Base-by-base conservation (phyloP, 2,797 vertebrate species). In the Pseudopleuronectes americanus region DNA sequence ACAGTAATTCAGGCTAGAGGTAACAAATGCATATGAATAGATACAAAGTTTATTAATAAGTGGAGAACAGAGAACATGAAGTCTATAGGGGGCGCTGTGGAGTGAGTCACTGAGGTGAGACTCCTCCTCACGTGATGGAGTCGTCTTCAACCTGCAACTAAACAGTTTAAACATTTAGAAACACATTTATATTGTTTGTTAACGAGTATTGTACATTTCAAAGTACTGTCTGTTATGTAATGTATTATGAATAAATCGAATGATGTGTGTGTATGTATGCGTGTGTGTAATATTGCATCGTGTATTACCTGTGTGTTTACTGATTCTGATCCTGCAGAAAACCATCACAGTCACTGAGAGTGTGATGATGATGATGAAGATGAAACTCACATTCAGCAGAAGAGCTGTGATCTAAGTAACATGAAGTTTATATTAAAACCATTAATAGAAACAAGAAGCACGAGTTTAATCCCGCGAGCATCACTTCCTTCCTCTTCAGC, bases 251-350 rank as follows among this genome's bases (percentile, higher is more conserved):
- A 31, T 31, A 31, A 31, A 8, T 31, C 7, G 8, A 8, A 31
- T 31, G 7, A 1, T 57, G 41, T 38, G 36, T 38, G 12, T 38
- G 36, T 38, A n/a, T n/a, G n/a, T n/a, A n/a, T n/a, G n/a, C n/a
- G 36, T 38, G 36, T 38, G 36, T 38, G 10, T 38, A 13, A 2
- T 8, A 4, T 47, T 14, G 47, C 0, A 38, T 17, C 17, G 14
- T 26, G 54, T 28, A 48, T 69, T 26, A 81, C 84, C 77, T 70
- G 47, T 71, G 4, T 16, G 6, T 63, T 66, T 56, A 1, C 28
- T n/a, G 31, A 2, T 2, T 6, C 21, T 73, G 8, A 0, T 72
- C 63, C 64, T 72, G 73, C 16, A 68, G 57, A 78, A 45, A 0
- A 70, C 57, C 31, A 81, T 4, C 33, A 73, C 8, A 22, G 74